Evolutionary conservation across 2,113 vertebrate genomes (phyloP).

Genomic region (Caracal caracal): DNA sequence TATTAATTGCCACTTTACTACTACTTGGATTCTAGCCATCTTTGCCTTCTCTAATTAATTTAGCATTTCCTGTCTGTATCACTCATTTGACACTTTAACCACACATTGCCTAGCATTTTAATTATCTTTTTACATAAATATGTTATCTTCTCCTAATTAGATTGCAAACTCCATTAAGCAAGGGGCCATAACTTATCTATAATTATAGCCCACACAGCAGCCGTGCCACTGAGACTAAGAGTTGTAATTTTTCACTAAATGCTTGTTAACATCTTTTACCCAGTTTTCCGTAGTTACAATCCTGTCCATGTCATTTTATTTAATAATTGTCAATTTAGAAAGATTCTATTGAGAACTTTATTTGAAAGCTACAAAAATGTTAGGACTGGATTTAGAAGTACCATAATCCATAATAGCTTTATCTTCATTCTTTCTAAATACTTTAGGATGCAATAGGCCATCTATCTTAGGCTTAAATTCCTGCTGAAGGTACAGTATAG

Average conservation of each 20-base stretch:
- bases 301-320: neutral
- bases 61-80: neutral
- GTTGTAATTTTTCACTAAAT: conserved; percentile 6
- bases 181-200: neutral
- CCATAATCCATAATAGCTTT: neutral
- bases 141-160: neutral
- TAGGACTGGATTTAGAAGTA: neutral
- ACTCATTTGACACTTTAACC: neutral
- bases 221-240: neutral
- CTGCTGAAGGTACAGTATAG: neutral
- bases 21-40: neutral
- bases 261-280: neutral
- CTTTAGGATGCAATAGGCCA: neutral
- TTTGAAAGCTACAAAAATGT: neutral
- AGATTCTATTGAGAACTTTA: neutral
- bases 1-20: neutral
- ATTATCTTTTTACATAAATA: neutral
- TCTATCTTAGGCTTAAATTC: neutral
- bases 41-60: neutral
- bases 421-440: neutral
- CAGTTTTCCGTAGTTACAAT: neutral
- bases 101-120: neutral
- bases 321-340: conserved; percentile 31
- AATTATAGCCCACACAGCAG: neutral
- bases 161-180: neutral